Conservation (phyloP, 2,797 vertebrate genomes). For the Margarornis squamiger region DNA sequence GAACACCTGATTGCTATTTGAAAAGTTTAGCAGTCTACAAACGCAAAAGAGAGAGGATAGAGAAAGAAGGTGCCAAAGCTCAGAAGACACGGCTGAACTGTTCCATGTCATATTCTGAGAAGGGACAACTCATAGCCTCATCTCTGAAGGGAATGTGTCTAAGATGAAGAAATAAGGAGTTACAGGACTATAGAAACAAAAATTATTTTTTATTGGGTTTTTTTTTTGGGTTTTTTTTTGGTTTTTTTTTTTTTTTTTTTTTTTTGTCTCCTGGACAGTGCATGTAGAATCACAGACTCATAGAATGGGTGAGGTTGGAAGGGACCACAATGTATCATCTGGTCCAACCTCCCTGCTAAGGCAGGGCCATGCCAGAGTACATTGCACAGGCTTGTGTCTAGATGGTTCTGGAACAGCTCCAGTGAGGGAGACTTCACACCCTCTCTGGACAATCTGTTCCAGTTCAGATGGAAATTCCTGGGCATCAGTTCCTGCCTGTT, state of each 20-base stretch:
- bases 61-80: background rate
- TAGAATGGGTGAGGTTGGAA: background rate
- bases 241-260: background rate
- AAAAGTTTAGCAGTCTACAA: background rate
- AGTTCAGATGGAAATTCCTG: background rate
- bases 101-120: background rate
- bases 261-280: background rate
- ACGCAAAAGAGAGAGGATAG: background rate
- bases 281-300: background rate
- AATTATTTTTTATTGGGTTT: background rate
- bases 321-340: accelerated
- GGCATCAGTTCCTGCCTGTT: accelerated
- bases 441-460: background rate
- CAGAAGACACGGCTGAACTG: background rate
- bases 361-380: background rate
- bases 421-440: background rate
- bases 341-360: background rate
- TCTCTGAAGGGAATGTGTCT: background rate
- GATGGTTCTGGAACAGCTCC: background rate
- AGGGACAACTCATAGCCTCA: background rate
- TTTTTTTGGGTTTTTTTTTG: background rate
- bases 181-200: background rate
- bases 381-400: background rate
- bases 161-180: background rate
- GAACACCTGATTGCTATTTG: background rate